These are phyloP conservation scores for Isaurus tuberculatus DNA, from an alignment of 92 coral and sea anemone genomes.

Conservation along the genomic window DNA sequence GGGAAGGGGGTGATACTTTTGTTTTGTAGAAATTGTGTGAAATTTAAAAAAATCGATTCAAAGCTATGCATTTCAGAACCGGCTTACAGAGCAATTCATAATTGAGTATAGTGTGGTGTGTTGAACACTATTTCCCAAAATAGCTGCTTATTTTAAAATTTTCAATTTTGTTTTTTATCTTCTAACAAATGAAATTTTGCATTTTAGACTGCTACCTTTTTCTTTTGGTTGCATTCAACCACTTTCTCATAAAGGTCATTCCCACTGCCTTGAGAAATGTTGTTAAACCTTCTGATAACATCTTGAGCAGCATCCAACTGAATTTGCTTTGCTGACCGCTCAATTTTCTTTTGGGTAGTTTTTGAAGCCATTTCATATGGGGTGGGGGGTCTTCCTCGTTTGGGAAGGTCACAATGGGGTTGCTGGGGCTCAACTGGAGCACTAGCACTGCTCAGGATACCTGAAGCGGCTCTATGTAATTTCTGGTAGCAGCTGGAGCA, in stretches of 20 bases:
- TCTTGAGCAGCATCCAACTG: neutral
- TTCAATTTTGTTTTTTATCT: neutral
- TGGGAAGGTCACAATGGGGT: slow-evolving; percentile 2
- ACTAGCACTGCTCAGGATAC: neutral
- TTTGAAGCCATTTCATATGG: slow-evolving; percentile 19
- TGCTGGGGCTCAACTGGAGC: neutral
- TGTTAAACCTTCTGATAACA: neutral
- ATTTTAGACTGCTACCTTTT: slow-evolving; percentile 1
- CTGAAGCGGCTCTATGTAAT: slow-evolving; percentile 33
- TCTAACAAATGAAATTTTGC: slow-evolving; percentile 2
- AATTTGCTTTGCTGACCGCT: neutral
- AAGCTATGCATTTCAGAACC: neutral
- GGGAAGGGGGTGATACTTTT: slow-evolving; percentile 1
- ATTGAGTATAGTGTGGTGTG: neutral
- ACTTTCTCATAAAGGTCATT: neutral
- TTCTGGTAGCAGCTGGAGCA: slow-evolving; percentile 30
- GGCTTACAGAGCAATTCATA: no score
- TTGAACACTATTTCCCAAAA: neutral
- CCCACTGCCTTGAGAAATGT: slow-evolving; percentile 22
- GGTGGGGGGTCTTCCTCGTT: slow-evolving; percentile 33
- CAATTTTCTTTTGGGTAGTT: slow-evolving; percentile 11
- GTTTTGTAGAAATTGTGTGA: neutral
- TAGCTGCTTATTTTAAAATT: neutral
- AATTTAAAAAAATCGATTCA: neutral
- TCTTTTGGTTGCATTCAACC: slow-evolving; percentile 6